Evolutionary conservation across 2,797 vertebrate species (phyloP).

Genomic region (Arctocebus calabarensis): DNA sequence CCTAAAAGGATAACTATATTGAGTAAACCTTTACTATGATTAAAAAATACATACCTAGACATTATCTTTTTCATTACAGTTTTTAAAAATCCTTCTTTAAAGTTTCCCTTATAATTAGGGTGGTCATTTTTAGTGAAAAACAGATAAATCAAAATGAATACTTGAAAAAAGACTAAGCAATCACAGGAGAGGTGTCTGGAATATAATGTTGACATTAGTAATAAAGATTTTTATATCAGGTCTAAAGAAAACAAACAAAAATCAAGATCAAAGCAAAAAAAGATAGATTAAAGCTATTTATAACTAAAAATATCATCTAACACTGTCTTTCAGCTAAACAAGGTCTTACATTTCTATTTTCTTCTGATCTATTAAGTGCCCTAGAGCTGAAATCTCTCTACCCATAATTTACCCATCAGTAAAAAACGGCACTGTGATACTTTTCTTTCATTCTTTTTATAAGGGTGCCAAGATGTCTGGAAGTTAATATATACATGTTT

Average conservation of each 20-base stretch:
- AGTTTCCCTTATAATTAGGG: conserved; percentile 7
- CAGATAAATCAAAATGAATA: conserved; percentile 60
- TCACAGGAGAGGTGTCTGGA: conserved; percentile 25
- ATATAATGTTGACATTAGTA: conserved; percentile 53
- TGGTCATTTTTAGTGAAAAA: conserved; percentile 51
- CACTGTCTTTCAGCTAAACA: conserved; percentile 65
- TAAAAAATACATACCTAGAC: conserved; percentile 1
- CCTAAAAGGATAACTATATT: conserved; percentile 46
- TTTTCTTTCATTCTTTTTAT: conserved; percentile 75
- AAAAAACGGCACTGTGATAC: conserved; percentile 64
- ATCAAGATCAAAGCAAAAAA: conserved; percentile 64
- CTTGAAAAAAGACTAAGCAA: conserved; percentile 56
- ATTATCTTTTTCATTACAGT: conserved; percentile 58
- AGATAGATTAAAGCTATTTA: conserved; percentile 65
- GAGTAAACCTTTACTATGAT: conserved; percentile 50
- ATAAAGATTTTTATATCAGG: conserved; percentile 46
- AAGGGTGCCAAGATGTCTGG: conserved; percentile 74
- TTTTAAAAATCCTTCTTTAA: conserved; percentile 49
- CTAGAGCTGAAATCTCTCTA: conserved; percentile 59
- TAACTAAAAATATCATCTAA: conserved; percentile 66
- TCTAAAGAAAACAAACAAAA: conserved; percentile 67
- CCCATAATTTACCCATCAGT: conserved; percentile 65
- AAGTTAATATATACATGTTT: conserved; percentile 69
- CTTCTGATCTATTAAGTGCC: conserved; percentile 70
- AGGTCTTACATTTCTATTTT: conserved; percentile 61